Base-by-base conservation (phyloP, 2,888 invertebrate species). In the Geotrupes spiniger region DNA sequence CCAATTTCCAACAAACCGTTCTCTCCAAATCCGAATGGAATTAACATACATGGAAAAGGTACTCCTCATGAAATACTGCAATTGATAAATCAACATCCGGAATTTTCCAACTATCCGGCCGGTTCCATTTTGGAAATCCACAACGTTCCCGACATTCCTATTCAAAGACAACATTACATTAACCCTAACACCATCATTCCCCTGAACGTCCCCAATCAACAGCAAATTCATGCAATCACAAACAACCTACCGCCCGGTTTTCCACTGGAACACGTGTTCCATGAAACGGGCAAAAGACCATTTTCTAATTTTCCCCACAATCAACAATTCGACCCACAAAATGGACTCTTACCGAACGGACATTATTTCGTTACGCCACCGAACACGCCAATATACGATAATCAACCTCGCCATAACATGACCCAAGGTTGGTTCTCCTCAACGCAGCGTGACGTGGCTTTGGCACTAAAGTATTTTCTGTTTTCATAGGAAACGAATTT, bases 81-180 rank as follows among this genome's bases (percentile, higher is more conserved):
- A 43, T 65, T 73, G 29, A 68, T 74, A 27, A 65, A 73, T 48
- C 70, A 72, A 49, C 72, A 74, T 58, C 72, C 74, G 4, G 72
- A 72, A 59, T 58, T 73, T 28, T 59, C 66, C 36, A 69, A 71
- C 53, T 71, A 72, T 56, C 74, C 74, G 10, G 63, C 70, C 4
- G 73, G 73, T 15, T 70, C 73, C 4, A 69, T 73, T 26, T 54
- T 73, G 6, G 73, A 73, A 62, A 66, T 74, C 29, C 72, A 71
- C 46, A 65, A 64, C 54, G 47, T 64, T 10, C 60, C 64, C 16
- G 50, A 56, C 17, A 40, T 51, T 31, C 40, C 48, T 9, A 45
- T 46, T n/a, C 44, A 48, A 36, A 60, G 54, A 53, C 50, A 51
- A 8, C 54, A 55, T 40, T 54, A 48, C 25, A 9, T 49, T 21